Percentiles rank a stretch among this genome's conserved stretches.
Evolutionary conservation across 2,888 invertebrate genomes (phyloP).

Genomic region (Pyrocoelia pectoralis): DNA sequence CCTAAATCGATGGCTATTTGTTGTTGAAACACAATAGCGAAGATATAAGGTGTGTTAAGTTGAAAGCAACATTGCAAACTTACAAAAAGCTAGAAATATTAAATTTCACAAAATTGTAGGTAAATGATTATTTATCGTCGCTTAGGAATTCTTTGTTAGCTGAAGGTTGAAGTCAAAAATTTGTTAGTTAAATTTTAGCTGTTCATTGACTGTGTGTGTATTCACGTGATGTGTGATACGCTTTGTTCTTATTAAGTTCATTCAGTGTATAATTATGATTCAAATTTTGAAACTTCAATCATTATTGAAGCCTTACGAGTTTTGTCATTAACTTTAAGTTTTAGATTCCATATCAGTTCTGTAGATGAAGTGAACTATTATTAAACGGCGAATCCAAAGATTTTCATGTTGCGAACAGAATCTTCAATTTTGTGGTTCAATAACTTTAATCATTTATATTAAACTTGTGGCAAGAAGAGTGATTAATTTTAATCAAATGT

Average conservation of each 20-base stretch:
- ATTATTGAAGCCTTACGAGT: slow-evolving; percentile 6
- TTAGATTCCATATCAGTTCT: slow-evolving; percentile 7
- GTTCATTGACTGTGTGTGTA: too few relatives aligned
- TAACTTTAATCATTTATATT: slow-evolving; percentile 11
- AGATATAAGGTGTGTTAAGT: too few relatives aligned
- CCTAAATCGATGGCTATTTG: too few relatives aligned
- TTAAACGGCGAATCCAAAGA: background rate
- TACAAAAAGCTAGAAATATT: too few relatives aligned
- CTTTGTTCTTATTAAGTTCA: background rate
- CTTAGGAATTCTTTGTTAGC: too few relatives aligned
- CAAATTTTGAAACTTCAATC: slow-evolving; percentile 10
- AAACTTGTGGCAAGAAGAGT: slow-evolving; percentile 2
- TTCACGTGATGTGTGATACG: too few relatives aligned
- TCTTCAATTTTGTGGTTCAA: slow-evolving; percentile 10
- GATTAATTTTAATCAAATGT: slow-evolving; percentile 9
- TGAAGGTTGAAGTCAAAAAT: too few relatives aligned
- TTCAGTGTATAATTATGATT: background rate
- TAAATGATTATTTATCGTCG: too few relatives aligned
- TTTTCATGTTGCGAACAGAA: slow-evolving; percentile 12
- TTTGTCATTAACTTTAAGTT: background rate
- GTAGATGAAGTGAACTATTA: slow-evolving; percentile 9
- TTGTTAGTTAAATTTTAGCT: too few relatives aligned
- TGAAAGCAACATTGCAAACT: too few relatives aligned
- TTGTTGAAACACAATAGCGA: too few relatives aligned
- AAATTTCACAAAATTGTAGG: too few relatives aligned